Conservation (phyloP, 2,113 vertebrate species). For the Myrmecophaga tridactyla region DNA sequence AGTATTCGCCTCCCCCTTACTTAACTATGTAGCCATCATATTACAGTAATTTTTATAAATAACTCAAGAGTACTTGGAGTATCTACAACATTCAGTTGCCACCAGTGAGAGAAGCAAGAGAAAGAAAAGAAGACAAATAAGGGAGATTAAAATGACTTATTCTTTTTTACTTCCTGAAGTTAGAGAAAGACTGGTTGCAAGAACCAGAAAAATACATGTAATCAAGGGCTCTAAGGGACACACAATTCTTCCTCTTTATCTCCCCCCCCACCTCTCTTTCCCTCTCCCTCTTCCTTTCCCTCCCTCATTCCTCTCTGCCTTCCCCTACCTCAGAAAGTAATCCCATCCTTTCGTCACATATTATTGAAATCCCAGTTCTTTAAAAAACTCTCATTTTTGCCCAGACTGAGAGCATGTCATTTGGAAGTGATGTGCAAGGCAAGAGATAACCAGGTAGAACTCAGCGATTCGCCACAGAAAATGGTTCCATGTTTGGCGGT, state of each 20-base stretch:
- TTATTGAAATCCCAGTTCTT: constrained; percentile 90
- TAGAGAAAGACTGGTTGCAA: constrained; percentile 40
- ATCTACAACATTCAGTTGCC: not conserved
- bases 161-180: constrained; percentile 40
- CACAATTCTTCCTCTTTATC: constrained; percentile 82
- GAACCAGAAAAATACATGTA: constrained; percentile 68
- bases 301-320: constrained; percentile 77
- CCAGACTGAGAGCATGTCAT: constrained; percentile 90
- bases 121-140: constrained; percentile 46
- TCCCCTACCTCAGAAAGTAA: constrained; percentile 87
- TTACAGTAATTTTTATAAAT: not conserved
- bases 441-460: constrained; percentile 91
- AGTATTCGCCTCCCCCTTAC: not conserved
- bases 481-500: constrained; percentile 88
- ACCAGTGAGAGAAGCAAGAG: constrained; percentile 6
- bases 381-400: constrained; percentile 88
- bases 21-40: constrained; percentile 9
- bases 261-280: constrained; percentile 76
- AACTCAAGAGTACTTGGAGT: not conserved
- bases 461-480: constrained; percentile 90
- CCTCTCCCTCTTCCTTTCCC: constrained; percentile 72
- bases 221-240: constrained; percentile 67
- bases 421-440: constrained; percentile 90
- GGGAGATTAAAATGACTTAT: not conserved
- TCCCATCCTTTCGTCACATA: constrained; percentile 90